Conservation (phyloP, 2,888 invertebrate genomes). For the Phlogophora meticulosa region DNA sequence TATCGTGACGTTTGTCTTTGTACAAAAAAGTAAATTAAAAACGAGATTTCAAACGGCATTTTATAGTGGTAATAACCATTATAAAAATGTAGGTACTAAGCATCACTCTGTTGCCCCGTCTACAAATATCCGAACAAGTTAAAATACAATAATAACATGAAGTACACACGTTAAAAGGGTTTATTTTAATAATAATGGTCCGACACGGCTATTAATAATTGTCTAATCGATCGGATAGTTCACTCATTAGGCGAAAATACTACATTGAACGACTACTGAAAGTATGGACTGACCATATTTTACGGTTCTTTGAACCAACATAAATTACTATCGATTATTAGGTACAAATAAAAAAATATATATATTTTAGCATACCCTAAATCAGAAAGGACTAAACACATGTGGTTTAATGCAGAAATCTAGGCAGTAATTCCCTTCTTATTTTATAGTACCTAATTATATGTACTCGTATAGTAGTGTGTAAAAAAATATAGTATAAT, state of each 20-base stretch:
- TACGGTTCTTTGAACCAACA: not conserved
- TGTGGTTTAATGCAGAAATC: too few relatives aligned
- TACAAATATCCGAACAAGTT: slow-evolving; percentile 22
- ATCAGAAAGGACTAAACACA: too few relatives aligned
- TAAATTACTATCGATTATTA: too few relatives aligned
- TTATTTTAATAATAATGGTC: slow-evolving; percentile 68
- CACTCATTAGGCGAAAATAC: slow-evolving; percentile 73
- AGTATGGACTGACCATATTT: slow-evolving; percentile 25
- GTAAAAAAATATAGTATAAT: too few relatives aligned
- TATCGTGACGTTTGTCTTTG: not conserved
- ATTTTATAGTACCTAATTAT: too few relatives aligned
- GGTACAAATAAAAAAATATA: too few relatives aligned
- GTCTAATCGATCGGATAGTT: slow-evolving; percentile 75
- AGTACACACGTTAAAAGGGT: slow-evolving; percentile 57
- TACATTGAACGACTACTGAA: slow-evolving; percentile 45
- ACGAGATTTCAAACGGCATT: not conserved
- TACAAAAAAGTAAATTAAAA: not conserved
- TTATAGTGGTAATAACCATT: not conserved
- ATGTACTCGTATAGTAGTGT: too few relatives aligned
- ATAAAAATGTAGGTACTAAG: not conserved
- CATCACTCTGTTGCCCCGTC: not conserved
- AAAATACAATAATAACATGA: slow-evolving; percentile 26
- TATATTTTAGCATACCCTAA: too few relatives aligned
- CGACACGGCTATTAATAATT: slow-evolving; percentile 69
- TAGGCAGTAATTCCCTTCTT: too few relatives aligned